Percentiles rank a stretch among this genome's conserved stretches.
Conservation (phyloP, 2,888 invertebrate genomes). For the Amphipyra berbera region DNA sequence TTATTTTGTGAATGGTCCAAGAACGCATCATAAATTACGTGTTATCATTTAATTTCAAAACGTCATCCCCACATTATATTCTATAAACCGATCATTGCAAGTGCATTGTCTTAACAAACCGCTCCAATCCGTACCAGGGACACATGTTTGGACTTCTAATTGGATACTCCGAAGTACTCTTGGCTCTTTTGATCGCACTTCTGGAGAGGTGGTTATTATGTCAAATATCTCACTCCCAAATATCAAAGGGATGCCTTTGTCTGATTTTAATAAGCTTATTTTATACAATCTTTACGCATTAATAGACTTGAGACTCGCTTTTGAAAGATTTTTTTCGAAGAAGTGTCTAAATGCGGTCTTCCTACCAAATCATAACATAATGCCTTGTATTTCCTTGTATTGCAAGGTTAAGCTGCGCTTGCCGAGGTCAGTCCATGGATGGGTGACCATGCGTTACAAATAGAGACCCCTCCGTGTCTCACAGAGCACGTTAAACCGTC, state of each 20-base stretch:
- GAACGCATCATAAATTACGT: too few relatives aligned
- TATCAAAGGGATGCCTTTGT: conserved; percentile 36
- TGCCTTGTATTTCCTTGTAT: too few relatives aligned
- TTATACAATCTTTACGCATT: conserved; percentile 17
- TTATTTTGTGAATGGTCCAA: too few relatives aligned
- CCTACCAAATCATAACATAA: too few relatives aligned
- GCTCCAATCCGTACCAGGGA: conserved; percentile 14
- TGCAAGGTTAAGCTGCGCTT: too few relatives aligned
- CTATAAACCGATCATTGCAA: conserved; percentile 5
- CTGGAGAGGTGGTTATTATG: conserved; percentile 24
- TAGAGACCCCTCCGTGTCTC: too few relatives aligned
- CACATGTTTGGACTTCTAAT: conserved; percentile 29
- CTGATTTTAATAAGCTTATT: conserved; percentile 39
- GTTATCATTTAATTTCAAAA: too few relatives aligned
- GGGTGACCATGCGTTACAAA: too few relatives aligned
- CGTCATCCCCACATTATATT: too few relatives aligned
- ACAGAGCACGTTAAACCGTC: too few relatives aligned
- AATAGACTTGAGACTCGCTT: conserved; percentile 4
- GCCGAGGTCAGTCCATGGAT: too few relatives aligned
- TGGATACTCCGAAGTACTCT: conserved; percentile 21
- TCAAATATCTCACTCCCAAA: conserved; percentile 27
- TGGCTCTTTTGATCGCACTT: conserved; percentile 37
- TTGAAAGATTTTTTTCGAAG: conserved; percentile 11
- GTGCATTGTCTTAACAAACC: conserved; percentile 28
- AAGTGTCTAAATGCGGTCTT: too few relatives aligned